Conservation (phyloP, 2,797 vertebrate species). For the Pelochelys cantorii region DNA sequence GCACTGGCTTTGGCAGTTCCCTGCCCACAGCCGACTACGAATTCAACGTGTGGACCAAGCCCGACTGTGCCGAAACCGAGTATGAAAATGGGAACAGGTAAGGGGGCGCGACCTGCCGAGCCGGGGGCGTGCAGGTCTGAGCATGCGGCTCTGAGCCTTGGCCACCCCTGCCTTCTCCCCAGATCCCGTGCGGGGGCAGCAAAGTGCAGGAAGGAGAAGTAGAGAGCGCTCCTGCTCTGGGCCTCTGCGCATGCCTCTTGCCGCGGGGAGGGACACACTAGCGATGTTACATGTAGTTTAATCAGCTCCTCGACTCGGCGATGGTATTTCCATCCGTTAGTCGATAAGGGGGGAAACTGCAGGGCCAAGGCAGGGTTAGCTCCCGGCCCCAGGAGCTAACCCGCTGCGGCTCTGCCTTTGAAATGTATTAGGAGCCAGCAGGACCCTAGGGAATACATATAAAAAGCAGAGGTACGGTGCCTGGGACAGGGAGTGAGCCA, state of each 20-base stretch:
- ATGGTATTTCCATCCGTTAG: too few relatives aligned
- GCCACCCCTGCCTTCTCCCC: neutral
- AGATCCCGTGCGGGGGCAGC: neutral
- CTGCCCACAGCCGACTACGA: slow-evolving; percentile 86
- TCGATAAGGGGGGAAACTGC: too few relatives aligned
- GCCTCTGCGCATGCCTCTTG: neutral
- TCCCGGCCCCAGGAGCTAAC: too few relatives aligned
- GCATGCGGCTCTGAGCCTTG: neutral
- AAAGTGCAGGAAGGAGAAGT: neutral
- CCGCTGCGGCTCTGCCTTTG: too few relatives aligned
- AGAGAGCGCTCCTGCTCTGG: neutral
- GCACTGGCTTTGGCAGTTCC: slow-evolving; percentile 30
- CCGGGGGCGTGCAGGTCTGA: neutral
- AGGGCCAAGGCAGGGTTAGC: too few relatives aligned
- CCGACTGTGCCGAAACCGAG: slow-evolving; percentile 93
- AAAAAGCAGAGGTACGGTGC: too few relatives aligned
- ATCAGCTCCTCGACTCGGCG: too few relatives aligned
- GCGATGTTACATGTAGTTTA: too few relatives aligned
- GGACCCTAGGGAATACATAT: too few relatives aligned
- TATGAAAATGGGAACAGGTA: slow-evolving; percentile 96
- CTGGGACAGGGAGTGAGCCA: too few relatives aligned
- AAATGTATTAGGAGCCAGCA: too few relatives aligned
- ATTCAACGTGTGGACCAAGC: slow-evolving; percentile 95
- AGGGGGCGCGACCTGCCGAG: neutral
- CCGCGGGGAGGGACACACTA: too few relatives aligned